Evolutionary conservation across 2,888 invertebrate species (phyloP), one percentile per base, ranked within the genome.

Genomic region (Leptinotarsa haldemani): DNA sequence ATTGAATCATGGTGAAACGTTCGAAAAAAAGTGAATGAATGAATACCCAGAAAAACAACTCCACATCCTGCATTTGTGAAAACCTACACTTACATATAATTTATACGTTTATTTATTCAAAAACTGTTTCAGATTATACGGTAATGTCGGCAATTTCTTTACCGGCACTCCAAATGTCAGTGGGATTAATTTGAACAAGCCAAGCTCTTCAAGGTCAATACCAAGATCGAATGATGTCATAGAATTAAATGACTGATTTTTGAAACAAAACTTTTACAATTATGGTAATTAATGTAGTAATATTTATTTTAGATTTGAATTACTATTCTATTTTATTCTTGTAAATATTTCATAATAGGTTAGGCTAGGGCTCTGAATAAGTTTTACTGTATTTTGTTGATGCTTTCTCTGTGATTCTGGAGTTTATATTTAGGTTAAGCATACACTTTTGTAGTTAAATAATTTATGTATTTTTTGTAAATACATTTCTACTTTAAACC

Each of bases 401-500:
- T 56, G 30, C 64, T 70, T 66, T 68, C 68, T 77, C 73, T 77
- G 74, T 73, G 74, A 77, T 77, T 73, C 70, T 63, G 71, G 52
- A 69, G 69, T 70, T 73, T 73, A 58, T 70, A 70, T 65, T 52
- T 68, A 74, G 61, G 48, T 71, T 50, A 65, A 25, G 68, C 25
- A 61, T 65, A 61, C 30, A 30, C 25, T 61, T n/a, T 30, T 61
- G 58, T 70, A 73, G 61, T 64, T 69, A 73, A 73, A 58, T 67
- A 70, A 48, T 47, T 73, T 69, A 52, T 77, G 74, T 73, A 73
- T 71, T 61, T 78, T 76, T 74, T 78, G 77, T 78, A 78, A 74
- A 78, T 77, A 78, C 74, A 78, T 78, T 75, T 77, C 70, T 78
- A 78, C 73, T 72, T 74, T 69, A 74, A 76, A 74, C 40, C 64